Conservation (phyloP, 2,113 vertebrate species). For the Sapajus apella region DNA sequence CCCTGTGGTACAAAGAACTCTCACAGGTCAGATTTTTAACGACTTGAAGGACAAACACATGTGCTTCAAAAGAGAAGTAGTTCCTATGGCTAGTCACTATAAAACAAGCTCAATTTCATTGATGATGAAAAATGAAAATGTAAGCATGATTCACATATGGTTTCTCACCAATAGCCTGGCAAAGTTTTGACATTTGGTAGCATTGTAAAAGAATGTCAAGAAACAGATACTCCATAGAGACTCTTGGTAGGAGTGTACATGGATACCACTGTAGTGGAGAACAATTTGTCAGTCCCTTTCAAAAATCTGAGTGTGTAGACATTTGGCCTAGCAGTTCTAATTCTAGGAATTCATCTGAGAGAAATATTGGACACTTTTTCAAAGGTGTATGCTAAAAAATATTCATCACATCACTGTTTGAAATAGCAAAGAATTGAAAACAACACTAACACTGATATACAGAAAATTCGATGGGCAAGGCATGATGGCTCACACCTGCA, state of each 20-base stretch:
- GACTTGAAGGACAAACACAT: background rate
- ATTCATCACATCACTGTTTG: background rate
- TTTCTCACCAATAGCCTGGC: background rate
- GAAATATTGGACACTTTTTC: background rate
- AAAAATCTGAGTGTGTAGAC: background rate
- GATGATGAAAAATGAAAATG: background rate
- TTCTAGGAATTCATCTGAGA: background rate
- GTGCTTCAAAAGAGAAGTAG: background rate
- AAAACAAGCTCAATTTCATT: background rate
- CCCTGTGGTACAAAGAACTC: background rate
- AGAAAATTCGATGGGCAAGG: background rate
- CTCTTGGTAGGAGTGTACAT: rapidly evolving
- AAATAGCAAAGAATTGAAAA: background rate
- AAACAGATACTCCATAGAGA: background rate
- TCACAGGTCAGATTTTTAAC: constrained; percentile 15
- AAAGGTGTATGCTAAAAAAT: background rate
- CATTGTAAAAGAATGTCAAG: background rate
- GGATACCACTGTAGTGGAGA: background rate
- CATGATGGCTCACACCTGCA: too few relatives aligned
- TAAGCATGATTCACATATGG: background rate
- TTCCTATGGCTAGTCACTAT: background rate
- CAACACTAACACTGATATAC: too few relatives aligned
- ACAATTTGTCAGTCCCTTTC: background rate
- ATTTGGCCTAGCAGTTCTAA: background rate
- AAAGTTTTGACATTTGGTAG: background rate